Evolutionary conservation across 2,113 vertebrate genomes (phyloP), one percentile per base, ranked within the genome.

Genomic region (Colius striatus): DNA sequence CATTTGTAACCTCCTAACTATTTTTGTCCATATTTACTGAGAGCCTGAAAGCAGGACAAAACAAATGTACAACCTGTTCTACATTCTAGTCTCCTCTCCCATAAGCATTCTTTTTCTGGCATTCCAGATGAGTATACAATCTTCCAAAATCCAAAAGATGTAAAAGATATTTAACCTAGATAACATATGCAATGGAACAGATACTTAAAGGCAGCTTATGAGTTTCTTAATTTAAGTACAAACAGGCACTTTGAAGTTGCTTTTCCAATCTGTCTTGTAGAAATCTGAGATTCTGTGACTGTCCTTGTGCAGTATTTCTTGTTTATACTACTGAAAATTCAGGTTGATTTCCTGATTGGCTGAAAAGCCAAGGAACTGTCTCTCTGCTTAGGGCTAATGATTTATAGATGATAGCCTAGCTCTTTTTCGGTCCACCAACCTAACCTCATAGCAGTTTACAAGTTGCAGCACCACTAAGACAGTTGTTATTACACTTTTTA

Each of bases 401-500:
- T 96, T 94, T 93, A 95, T 89, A 76, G 80, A 89, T 87, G 70
- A 90, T 72, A 61, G 50, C 29, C 36, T 67, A 50, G 41, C 7
- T 84, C 63, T 93, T 84, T 86, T 93, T 93, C 88, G 92, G 75
- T 68, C 85, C 77, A 92, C 85, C 77, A 87, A 0, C 32, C 48
- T 74, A 89, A 94, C 62, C 25, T 88, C 76, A 75, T 43, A 89
- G 57, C 65, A 81, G 54, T 41, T 93, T 84, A 84, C 88, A 86
- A 92, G 41, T 75, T 72, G 76, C 79, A 86, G 79, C 84, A 76
- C 65, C 85, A 87, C 88, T 57, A 68, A 88, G 90, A 92, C 88
- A 84, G 65, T 87, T 84, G 92, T 94, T 95, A 86, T 81, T 94
- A 78, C 27, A 90, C 90, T 93, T 90, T 78, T 81, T 89, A 87